These are phyloP conservation scores for Babyrousa celebensis DNA, from an alignment of 2,797 vertebrate genomes.

Conservation along the genomic window DNA sequence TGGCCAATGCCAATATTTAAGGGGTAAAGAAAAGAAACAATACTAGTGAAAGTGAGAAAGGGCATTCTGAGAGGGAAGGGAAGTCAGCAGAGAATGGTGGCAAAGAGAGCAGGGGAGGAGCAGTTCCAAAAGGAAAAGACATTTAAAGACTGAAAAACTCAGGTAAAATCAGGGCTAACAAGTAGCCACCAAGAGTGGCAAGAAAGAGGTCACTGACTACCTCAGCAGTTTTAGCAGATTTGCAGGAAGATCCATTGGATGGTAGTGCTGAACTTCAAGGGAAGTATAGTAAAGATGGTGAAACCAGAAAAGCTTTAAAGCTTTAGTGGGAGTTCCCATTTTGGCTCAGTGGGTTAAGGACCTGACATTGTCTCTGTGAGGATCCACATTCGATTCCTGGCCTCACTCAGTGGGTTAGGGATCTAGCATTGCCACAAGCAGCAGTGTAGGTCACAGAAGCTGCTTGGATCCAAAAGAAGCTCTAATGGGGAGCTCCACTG, in stretches of 20 bases:
- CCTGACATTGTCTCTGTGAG: too few relatives aligned
- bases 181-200: accelerated
- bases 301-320: too few relatives aligned
- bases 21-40: neutral
- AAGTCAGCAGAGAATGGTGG: neutral
- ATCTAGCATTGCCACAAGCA: too few relatives aligned
- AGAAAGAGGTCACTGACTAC: neutral
- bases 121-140: neutral
- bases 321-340: too few relatives aligned
- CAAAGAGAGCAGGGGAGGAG: neutral
- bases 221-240: too few relatives aligned
- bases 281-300: neutral
- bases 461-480: too few relatives aligned
- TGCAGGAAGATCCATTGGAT: neutral
- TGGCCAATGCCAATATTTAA: neutral
- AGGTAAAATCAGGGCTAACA: neutral
- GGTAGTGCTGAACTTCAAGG: neutral
- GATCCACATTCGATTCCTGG: too few relatives aligned
- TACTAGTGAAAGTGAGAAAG: neutral
- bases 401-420: too few relatives aligned
- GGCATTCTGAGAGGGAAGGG: neutral
- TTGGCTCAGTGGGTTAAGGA: too few relatives aligned
- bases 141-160: neutral
- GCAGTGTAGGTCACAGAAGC: too few relatives aligned
- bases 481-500: too few relatives aligned